Conservation (phyloP, 2,113 vertebrate genomes). For the Gallinago undulata region DNA sequence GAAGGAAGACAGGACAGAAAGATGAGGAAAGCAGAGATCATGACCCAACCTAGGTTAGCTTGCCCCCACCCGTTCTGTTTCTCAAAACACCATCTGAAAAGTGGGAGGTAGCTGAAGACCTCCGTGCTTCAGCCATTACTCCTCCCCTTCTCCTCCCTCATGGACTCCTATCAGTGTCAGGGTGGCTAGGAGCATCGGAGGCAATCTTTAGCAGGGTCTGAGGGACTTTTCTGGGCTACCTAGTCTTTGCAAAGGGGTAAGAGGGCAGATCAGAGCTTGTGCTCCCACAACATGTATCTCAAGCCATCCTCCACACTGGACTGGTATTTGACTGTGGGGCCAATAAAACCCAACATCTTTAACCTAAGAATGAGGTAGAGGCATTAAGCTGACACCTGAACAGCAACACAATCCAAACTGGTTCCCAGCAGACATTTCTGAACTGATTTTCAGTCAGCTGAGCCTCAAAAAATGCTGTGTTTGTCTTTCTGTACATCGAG, state of each 20-base stretch:
- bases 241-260: neutral
- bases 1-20: neutral
- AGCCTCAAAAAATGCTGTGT: neutral
- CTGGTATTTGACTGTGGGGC: neutral
- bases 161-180: neutral
- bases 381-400: neutral
- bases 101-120: neutral
- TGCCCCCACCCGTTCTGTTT: neutral
- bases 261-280: neutral
- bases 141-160: neutral
- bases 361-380: neutral
- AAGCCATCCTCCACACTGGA: accelerated
- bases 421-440: neutral
- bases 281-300: neutral
- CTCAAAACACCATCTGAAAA: neutral
- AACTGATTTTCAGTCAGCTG: slow-evolving; percentile 18
- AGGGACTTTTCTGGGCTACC: neutral
- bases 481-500: slow-evolving; percentile 7
- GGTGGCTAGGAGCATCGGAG: neutral
- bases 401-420: neutral
- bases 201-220: neutral
- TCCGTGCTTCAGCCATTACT: neutral
- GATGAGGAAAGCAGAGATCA: neutral
- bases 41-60: neutral
- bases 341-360: neutral